Evolutionary conservation across 2,113 vertebrate species (phyloP), one percentile per base, ranked within the genome.

Genomic region (Vulpes vulpes): DNA sequence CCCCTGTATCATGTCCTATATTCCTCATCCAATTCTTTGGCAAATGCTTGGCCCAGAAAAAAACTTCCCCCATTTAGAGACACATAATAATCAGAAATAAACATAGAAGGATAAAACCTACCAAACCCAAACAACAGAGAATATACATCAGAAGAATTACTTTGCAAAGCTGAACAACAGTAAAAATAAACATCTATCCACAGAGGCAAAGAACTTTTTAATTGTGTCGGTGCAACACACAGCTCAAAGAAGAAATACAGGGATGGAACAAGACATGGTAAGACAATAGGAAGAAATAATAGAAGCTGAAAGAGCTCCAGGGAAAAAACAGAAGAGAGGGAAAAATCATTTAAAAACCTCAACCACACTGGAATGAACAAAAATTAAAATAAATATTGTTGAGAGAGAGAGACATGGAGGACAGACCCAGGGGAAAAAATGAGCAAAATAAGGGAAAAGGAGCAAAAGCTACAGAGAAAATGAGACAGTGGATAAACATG

Each of bases 301-400:
- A 35, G 22, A 25, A 81, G 19, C 55, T n/a, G 16, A 81, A 11
- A 69, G 25, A 67, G 3, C 11, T n/a, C 27, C 23, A 35, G 73
- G 3, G 3, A 76, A 71, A 93, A 27, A 2, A 7, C 1, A 11
- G 19, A 73, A 20, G 32, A 69, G 51, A 32, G 60, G 59, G n/a
- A 59, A 32, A 82, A 84, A 30, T 22, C 2, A 74, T 81, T 51
- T 85, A 38, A 16, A 83, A 96, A 91, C 49, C 43, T 65, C 67
- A 74, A 32, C 3, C 57, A 38, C 30, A 11, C 2, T 49, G 79
- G 69, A 43, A 43, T 55, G 19, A 35, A 12, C 14, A 69, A 65
- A 89, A 91, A 57, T 80, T 74, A 74, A 71, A 91, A 88, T 57
- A 78, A 60, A 67, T 76, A 38, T 49, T 80, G 23, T 51, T 91